A percentile compares a stretch with the other conserved stretches of the same genome.
These are phyloP conservation scores for Rhingia rostrata DNA, from an alignment of 2,888 invertebrate genomes.

Conservation along the genomic window DNA sequence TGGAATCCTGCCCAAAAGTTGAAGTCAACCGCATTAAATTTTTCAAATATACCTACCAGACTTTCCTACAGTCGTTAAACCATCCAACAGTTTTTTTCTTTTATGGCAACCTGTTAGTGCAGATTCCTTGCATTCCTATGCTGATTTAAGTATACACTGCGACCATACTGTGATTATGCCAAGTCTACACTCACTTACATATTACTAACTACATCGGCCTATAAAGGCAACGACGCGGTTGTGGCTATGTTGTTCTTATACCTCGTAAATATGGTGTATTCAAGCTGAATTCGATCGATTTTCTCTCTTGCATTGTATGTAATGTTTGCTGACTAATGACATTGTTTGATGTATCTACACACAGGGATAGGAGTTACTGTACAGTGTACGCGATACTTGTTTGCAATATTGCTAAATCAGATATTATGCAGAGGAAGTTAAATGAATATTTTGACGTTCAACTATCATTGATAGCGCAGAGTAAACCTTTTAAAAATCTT, in stretches of 20 bases:
- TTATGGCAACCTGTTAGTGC: conserved; percentile 71
- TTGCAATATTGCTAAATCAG: conserved; percentile 31
- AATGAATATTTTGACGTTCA: neutral
- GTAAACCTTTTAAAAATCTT: conserved; percentile 17
- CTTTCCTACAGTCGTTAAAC: neutral
- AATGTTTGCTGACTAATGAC: conserved; percentile 68
- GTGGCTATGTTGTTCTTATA: conserved; percentile 56
- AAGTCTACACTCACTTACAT: conserved; percentile 33
- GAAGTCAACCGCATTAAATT: conserved; percentile 26
- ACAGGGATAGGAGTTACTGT: conserved; percentile 8
- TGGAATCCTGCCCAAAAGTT: conserved; percentile 58
- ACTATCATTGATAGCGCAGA: neutral
- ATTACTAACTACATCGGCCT: conserved; percentile 15
- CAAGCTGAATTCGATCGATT: conserved; percentile 66
- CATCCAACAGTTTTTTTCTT: conserved; percentile 36
- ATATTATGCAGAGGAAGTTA: conserved; percentile 10
- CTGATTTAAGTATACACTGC: conserved; percentile 27
- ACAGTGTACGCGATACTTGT: conserved; percentile 17
- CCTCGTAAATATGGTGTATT: conserved; percentile 55
- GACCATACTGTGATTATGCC: conserved; percentile 7
- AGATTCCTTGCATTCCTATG: conserved; percentile 67
- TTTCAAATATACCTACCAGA: neutral
- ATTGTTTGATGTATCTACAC: conserved; percentile 58
- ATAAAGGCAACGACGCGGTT: conserved; percentile 32
- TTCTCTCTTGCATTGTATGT: conserved; percentile 58